A percentile compares a stretch with the other conserved stretches of the same genome.
Conservation (phyloP, 2,797 vertebrate species). For the Antennarius maculatus region DNA sequence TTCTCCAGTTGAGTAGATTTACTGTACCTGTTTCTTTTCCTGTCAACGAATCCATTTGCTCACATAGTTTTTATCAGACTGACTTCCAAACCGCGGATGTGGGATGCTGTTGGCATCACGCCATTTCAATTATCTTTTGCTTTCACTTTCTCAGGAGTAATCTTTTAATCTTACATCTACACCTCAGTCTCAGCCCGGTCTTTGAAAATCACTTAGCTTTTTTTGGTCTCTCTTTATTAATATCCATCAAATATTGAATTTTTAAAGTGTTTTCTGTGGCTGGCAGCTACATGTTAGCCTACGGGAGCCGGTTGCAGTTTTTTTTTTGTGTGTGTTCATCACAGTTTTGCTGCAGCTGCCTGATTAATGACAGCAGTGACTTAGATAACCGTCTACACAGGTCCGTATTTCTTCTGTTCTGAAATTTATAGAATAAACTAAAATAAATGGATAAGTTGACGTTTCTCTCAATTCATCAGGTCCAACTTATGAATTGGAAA, state of each 20-base stretch:
- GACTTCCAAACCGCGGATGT: conserved; percentile 20
- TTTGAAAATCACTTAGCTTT: conserved; percentile 68
- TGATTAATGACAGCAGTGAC: conserved; percentile 10
- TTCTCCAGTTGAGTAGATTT: conserved; percentile 10
- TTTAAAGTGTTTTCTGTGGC: neutral
- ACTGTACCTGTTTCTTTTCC: conserved; percentile 24
- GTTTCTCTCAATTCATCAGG: too few relatives aligned
- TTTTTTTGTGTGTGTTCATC: neutral
- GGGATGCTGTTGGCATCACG: conserved; percentile 53
- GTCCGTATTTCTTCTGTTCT: neutral
- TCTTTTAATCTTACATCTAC: conserved; percentile 66
- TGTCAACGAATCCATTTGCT: conserved; percentile 42
- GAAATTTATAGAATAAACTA: neutral
- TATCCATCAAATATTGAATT: conserved; percentile 53
- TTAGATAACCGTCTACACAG: neutral
- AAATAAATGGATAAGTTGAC: neutral
- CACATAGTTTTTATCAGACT: conserved; percentile 42
- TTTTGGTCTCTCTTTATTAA: conserved; percentile 31
- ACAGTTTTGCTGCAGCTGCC: conserved; percentile 4
- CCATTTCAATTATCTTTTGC: conserved; percentile 73
- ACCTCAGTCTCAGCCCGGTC: conserved; percentile 49
- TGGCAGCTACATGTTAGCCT: neutral
- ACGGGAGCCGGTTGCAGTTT: neutral
- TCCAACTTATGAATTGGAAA: too few relatives aligned
- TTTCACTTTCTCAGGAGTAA: conserved; percentile 66